Evolutionary conservation across 2,797 vertebrate genomes (phyloP).

Genomic region (Coilia nasus): DNA sequence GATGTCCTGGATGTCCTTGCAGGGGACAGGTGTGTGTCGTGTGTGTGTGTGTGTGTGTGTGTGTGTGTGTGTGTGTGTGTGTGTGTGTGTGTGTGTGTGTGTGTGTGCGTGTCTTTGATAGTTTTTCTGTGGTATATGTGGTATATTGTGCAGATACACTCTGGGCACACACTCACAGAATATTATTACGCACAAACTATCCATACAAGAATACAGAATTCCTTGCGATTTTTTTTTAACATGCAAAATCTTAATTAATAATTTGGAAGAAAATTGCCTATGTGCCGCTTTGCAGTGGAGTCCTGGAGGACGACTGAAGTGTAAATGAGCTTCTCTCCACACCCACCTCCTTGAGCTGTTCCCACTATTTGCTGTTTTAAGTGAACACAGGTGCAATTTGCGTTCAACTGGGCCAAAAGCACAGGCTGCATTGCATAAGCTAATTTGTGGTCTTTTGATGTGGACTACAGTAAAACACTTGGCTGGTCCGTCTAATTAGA

Average conservation of each 20-base stretch:
- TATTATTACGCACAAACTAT: background rate
- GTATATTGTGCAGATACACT: no score
- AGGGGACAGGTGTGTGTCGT: no score
- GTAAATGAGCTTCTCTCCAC: slow-evolving; percentile 15
- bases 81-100: no score
- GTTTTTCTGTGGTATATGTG: no score
- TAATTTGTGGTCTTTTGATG: slow-evolving; percentile 15
- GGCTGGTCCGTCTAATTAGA: background rate
- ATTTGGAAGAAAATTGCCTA: background rate
- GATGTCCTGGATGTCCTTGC: no score
- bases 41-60: no score
- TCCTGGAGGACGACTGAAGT: slow-evolving; percentile 1
- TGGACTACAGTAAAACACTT: slow-evolving; percentile 21
- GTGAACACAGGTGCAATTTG: slow-evolving; percentile 19
- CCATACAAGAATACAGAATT: background rate
- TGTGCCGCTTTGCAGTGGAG: background rate
- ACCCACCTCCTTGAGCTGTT: slow-evolving; percentile 12
- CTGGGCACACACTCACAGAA: no score
- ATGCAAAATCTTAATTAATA: background rate
- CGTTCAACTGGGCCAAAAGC: background rate
- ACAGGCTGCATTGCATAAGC: slow-evolving; percentile 13
- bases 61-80: no score
- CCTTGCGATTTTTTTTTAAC: background rate
- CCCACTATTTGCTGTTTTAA: slow-evolving; percentile 8
- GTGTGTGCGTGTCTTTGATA: no score